Evolutionary conservation across 2,113 vertebrate species (phyloP).

Genomic region (Fulmarus glacialis): DNA sequence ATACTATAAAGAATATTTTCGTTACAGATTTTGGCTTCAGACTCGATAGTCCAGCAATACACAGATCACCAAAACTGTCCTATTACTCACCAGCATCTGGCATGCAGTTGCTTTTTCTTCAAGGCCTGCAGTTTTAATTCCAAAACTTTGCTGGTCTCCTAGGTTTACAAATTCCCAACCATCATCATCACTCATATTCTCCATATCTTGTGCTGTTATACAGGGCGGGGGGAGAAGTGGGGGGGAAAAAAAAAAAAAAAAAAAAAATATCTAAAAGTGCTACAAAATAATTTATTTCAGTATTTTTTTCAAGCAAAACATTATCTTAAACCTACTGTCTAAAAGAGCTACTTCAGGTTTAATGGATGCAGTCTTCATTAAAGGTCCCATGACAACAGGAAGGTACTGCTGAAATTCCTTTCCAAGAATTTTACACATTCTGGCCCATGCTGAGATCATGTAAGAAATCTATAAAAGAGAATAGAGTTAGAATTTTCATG

Average conservation of each 20-base stretch:
- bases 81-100: constrained; percentile 92
- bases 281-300: not conserved
- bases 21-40: not conserved
- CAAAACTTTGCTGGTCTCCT: constrained; percentile 98
- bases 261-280: not conserved
- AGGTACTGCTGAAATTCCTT: constrained; percentile 99
- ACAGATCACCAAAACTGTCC: not conserved
- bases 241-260: not conserved
- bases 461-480: constrained; percentile 89
- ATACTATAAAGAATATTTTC: not conserved
- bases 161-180: constrained; percentile 99
- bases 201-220: constrained; percentile 94
- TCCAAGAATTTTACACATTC: constrained; percentile 99
- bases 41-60: not conserved
- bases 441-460: constrained; percentile 99
- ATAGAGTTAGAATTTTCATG: not conserved
- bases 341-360: constrained; percentile 98
- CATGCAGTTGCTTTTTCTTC: constrained; percentile 99
- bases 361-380: constrained; percentile 98
- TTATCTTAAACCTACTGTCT: constrained; percentile 85
- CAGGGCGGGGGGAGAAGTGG: rapidly evolving
- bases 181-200: constrained; percentile 97
- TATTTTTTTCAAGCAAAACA: not conserved
- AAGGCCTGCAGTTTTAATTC: constrained; percentile 97
- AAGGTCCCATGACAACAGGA: constrained; percentile 98